Evolutionary conservation across 2,888 invertebrate genomes (phyloP), one percentile per base, ranked within the genome.

Genomic region (Eledone cirrhosa): DNA sequence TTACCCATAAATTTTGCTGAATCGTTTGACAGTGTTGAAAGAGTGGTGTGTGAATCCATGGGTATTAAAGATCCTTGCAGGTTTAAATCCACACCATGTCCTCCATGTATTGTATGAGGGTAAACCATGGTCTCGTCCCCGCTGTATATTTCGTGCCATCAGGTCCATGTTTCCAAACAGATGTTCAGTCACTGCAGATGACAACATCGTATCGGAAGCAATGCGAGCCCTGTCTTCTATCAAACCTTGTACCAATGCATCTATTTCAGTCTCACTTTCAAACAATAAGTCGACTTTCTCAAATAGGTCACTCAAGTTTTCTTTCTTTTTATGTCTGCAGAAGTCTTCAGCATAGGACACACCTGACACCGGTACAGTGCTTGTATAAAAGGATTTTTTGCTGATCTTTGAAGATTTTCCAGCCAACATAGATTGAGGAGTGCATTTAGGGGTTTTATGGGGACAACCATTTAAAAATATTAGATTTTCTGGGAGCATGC

Each of bases 111-210:
- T 93, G 90, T 97, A 97, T 0, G 94, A 91, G 16, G 95, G 94
- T 79, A 97, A 91, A 0, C 96, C 97, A 89, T 97, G 96, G 92
- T 97, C 96, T 1, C 97, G 91, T 0, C 96, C 96, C 48, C 96
- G 93, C 90, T 97, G 96, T 86, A 97, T 95, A 90, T 96, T 96
- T 81, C 96, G 92, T 0, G 96, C 95, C 0, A 96, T 95, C 86
- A 97, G 92, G 92, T 97, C 96, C 78, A 96, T 91, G 31, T 80
- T 27, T 86, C 95, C 94, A 90, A 96, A 96, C 0, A 98, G 92
- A 84, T 96, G 94, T 89, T 98, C 98, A 0, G 97, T 98, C 27
- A 99, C 92, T 89, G 98, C 97, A 0, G 94, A 93, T 87, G 97
- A 98, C 1, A 98, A 91, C 89, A 90, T 97, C 95, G 91, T 98